phyloP scores from a whole-genome alignment of 2,888 invertebrate genomes.

The Cheiracanthium punctorium region DNA sequence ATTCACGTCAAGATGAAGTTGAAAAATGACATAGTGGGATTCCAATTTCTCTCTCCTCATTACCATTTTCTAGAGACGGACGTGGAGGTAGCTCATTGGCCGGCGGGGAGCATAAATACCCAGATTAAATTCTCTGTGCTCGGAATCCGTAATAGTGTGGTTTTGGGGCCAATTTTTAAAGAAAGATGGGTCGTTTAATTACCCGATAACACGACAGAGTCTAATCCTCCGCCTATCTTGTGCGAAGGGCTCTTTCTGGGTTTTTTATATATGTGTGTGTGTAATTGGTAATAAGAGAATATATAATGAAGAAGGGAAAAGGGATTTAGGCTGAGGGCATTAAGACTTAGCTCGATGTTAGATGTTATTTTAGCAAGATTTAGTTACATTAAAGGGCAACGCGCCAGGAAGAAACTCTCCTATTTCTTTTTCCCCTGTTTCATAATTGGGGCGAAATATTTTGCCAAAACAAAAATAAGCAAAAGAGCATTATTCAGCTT shows the following conservation, averaged over 20 bases:
- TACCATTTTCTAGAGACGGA: conserved; percentile 17
- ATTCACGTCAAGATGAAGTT: not conserved
- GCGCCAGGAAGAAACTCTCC: not conserved
- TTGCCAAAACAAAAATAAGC: no score
- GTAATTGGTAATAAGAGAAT: conserved; percentile 14
- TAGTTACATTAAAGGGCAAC: not conserved
- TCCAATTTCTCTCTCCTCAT: conserved; percentile 46
- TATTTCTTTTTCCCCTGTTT: no score
- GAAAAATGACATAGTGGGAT: conserved; percentile 44
- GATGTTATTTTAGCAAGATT: not conserved
- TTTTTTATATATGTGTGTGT: no score
- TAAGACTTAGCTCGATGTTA: not conserved
- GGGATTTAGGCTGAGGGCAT: not conserved
- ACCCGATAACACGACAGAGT: not conserved
- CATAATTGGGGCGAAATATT: no score
- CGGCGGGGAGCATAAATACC: conserved; percentile 51
- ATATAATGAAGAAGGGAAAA: not conserved
- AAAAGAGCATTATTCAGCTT: no score
- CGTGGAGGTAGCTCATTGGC: conserved; percentile 48
- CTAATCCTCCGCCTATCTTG: conserved; percentile 4
- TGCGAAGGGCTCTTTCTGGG: not conserved
- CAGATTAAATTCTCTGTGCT: conserved; percentile 52
- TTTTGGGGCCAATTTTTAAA: conserved; percentile 58
- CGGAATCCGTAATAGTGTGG: conserved; percentile 57
- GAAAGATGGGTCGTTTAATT: conserved; percentile 17